Evolutionary conservation across 2,888 invertebrate species (phyloP), one percentile per base, ranked within the genome.

Genomic region (Melieria crassipennis): DNA sequence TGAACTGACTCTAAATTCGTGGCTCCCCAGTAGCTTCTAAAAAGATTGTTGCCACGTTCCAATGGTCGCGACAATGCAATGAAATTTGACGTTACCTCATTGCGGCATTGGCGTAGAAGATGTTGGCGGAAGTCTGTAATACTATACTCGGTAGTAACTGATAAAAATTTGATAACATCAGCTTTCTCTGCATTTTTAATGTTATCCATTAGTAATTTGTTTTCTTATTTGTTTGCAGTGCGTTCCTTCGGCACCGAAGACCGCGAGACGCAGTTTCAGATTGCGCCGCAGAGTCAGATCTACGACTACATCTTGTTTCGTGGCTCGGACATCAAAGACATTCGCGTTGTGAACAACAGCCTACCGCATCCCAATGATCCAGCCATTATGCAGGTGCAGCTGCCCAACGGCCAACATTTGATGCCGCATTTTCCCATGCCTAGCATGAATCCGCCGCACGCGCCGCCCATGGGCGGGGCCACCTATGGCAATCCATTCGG

Each of bases 221-320:
- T 84, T 88, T 75, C 76, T 76, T 73, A 75, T 76, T 84, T 88
- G 10, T 64, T 78, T 90, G 71, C 89, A 99, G 99, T 99, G 77
- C 92, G 97, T 79, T 99, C 99, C 9, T 99, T 98, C 89, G 99
- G 99, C 70, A 99, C 99, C 55, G 99, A 99, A 88, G 98, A 99
- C 85, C 91, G 99, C 63, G 97, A 97, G 81, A 95, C 98, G 5
- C 95, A 96, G 84, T 95, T 94, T 85, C 97, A 97, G 75, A 97
- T 99, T 70, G 95, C 98, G 67, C 96, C 98, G 30, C 94, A 98
- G 87, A 97, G 96, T 88, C 98, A 99, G 88, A 94, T 99, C 69
- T 99, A 98, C 87, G 99, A 99, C 86, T 99, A 98, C 88, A 99
- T 99, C 83, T 91, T 99, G 80, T 99, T 99, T 88, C 92, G 98